Evolutionary conservation across 2,113 vertebrate genomes (phyloP).

Genomic region (Lepus americanus): DNA sequence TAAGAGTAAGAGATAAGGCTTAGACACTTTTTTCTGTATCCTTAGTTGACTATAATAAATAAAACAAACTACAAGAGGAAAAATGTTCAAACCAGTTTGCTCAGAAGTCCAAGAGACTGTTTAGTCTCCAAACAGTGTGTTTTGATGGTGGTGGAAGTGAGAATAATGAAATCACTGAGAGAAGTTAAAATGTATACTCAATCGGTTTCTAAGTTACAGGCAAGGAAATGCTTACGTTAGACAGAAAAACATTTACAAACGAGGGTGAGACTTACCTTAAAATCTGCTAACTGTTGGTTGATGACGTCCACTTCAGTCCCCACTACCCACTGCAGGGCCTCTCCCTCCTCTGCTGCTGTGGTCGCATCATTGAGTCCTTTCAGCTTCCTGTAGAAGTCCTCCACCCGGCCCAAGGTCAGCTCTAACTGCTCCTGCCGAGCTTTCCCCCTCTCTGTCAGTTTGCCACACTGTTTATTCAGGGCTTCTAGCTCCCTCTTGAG

Average conservation of each 20-base stretch:
- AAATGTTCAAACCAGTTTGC: conserved; percentile 3
- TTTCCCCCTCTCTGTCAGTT: conserved; percentile 94
- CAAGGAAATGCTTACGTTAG: conserved; percentile 38
- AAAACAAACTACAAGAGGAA: conserved; percentile 60
- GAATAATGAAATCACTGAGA: neutral
- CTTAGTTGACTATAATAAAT: conserved; percentile 48
- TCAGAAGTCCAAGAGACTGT: conserved; percentile 38
- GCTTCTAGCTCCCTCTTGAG: conserved; percentile 96
- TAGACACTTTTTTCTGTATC: conserved; percentile 54
- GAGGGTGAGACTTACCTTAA: conserved; percentile 92
- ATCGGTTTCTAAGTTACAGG: neutral
- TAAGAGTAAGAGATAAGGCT: conserved; percentile 58
- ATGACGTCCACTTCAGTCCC: conserved; percentile 96
- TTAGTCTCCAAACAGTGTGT: neutral
- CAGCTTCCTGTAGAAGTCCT: conserved; percentile 93
- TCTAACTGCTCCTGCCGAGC: conserved; percentile 93
- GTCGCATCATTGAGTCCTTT: conserved; percentile 92
- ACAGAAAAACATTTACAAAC: neutral
- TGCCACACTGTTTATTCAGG: conserved; percentile 94
- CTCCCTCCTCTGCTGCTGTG: conserved; percentile 90
- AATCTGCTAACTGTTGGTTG: conserved; percentile 95
- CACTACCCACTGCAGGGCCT: conserved; percentile 93
- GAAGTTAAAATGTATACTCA: neutral
- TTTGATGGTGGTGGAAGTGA: neutral
- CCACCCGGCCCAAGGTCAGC: conserved; percentile 89